Evolutionary conservation across 2,797 vertebrate genomes (phyloP), one percentile per base, ranked within the genome.

Genomic region (Cercopithecus diana): DNA sequence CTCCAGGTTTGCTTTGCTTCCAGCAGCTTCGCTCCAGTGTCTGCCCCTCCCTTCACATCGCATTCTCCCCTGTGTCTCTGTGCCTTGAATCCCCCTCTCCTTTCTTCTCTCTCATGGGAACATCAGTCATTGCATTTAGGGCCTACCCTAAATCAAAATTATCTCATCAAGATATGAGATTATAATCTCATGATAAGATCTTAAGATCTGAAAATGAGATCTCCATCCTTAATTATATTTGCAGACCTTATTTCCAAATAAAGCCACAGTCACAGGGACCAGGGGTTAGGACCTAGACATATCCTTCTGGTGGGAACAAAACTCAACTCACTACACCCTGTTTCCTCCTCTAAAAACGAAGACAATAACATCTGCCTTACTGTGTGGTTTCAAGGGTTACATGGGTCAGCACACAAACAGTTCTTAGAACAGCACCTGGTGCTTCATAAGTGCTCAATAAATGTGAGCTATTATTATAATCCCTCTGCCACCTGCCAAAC

Each of bases 211-310:
- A 75, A 94, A 58, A 80, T 88, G 67, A 84, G 43, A 85, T 30
- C 76, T 90, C 70, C 52, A 48, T 73, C 43, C 70, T 85, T 85
- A 94, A 77, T 48, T 55, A 58, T 79, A 36, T 83, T 43, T 95
- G 20, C 26, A 97, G 91, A 41, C n/a, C 12, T 77, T 30, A 39
- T 90, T 61, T 92, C 72, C 64, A 96, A 97, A 82, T 43, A 72
- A 85, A 82, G 87, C 61, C 48, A 20, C 43, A 61, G 20, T 70
- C n/a, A 20, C 33, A 76, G n/a, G n/a, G 17, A 33, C 15, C 36
- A 43, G 83, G 12, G 33, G 79, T 70, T 36, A 80, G 28, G 67
- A 82, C 41, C 39, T 72, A 76, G 22, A 26, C 28, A 2, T 41
- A 13, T 48, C 61, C 58, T 88, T 58, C 67, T 2, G 20, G 43